phyloP scores from a whole-genome alignment of 2,888 invertebrate species.

The Spisula subtruncata region DNA sequence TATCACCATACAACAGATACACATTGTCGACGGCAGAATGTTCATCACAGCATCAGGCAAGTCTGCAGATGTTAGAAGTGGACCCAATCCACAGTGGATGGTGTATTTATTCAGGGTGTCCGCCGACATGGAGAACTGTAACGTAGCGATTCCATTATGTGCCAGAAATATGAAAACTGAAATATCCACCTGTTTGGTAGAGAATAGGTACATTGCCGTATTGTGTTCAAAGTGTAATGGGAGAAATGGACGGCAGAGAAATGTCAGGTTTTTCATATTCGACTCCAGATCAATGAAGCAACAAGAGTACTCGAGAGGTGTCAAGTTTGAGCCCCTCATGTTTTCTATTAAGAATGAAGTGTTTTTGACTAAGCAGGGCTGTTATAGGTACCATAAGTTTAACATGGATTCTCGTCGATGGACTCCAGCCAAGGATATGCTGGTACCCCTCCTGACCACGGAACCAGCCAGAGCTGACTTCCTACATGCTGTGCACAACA shows the following conservation, averaged over 20 bases:
- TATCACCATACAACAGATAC: conserved; percentile 70
- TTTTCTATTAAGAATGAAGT: conserved; percentile 73
- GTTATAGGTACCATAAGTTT: conserved; percentile 69
- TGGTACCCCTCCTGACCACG: conserved; percentile 68
- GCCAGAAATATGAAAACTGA: conserved; percentile 71
- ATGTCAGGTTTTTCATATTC: conserved; percentile 70
- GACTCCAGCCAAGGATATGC: conserved; percentile 60
- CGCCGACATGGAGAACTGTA: conserved; percentile 67
- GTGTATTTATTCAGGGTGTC: conserved; percentile 72
- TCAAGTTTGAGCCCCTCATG: conserved; percentile 71
- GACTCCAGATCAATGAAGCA: conserved; percentile 65
- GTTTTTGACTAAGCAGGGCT: conserved; percentile 73
- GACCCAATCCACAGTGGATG: conserved; percentile 56
- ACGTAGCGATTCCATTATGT: conserved; percentile 71
- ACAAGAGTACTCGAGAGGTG: conserved; percentile 70
- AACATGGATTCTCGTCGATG: conserved; percentile 68
- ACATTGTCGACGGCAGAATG: conserved; percentile 69
- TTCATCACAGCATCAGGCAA: conserved; percentile 73
- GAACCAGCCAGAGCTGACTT: conserved; percentile 72
- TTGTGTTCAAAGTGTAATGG: conserved; percentile 73
- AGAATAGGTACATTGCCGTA: conserved; percentile 74
- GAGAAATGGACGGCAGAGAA: conserved; percentile 45
- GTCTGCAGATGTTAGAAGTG: conserved; percentile 30
- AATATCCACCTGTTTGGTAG: conserved; percentile 66
- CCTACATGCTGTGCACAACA: conserved; percentile 68